Percentiles rank a stretch among this genome's conserved stretches.
These are phyloP conservation scores for Allygus modestus DNA, from an alignment of 2,888 invertebrate species.

Conservation along the genomic window DNA sequence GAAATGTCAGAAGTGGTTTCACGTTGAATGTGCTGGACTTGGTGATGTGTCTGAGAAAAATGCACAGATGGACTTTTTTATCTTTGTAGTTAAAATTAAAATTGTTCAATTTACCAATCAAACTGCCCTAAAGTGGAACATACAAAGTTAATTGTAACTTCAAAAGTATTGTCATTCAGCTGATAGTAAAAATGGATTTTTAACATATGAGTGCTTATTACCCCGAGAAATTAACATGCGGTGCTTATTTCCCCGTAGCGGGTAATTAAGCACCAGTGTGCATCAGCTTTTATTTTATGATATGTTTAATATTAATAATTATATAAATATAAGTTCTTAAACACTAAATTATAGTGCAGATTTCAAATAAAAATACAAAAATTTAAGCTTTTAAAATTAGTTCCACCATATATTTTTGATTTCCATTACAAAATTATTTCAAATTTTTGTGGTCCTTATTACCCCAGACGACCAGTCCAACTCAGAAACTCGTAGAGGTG, in stretches of 20 bases:
- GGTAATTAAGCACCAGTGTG: slow-evolving; percentile 5
- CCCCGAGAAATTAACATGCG: neutral
- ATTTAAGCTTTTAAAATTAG: neutral
- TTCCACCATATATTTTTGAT: neutral
- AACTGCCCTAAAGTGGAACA: neutral
- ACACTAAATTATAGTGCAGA: too few species aligned
- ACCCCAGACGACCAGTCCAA: neutral
- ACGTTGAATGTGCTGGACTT: slow-evolving; percentile 44
- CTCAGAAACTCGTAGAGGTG: too few species aligned
- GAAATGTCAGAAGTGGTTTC: slow-evolving; percentile 16
- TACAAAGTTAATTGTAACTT: neutral
- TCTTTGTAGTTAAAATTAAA: neutral
- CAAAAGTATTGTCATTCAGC: neutral
- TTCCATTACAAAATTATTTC: neutral
- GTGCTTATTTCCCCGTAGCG: slow-evolving; percentile 6
- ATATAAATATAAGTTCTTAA: too few species aligned
- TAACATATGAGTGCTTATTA: slow-evolving; percentile 6
- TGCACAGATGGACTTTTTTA: neutral
- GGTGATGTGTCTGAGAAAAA: neutral
- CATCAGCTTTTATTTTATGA: too few species aligned
- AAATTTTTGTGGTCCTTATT: slow-evolving; percentile 1
- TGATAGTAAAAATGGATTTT: too few species aligned
- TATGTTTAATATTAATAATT: too few species aligned
- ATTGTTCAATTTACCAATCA: neutral
- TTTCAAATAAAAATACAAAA: too few species aligned